Base-by-base conservation (phyloP, 2,113 vertebrate genomes). In the Sebastes fasciatus region DNA sequence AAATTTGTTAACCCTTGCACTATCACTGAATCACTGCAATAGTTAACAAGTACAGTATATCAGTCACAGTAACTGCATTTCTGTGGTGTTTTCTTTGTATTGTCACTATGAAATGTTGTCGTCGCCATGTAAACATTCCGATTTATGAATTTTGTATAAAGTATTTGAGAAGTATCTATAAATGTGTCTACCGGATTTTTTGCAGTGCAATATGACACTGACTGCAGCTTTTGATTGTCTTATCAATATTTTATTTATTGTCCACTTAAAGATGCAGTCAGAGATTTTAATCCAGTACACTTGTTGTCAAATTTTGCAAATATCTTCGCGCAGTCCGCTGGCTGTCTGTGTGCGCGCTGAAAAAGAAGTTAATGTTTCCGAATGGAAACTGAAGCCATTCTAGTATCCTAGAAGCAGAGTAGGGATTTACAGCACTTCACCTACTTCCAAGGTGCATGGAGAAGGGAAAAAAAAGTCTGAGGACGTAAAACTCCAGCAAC, bases 61-160 rank as follows among this genome's bases (percentile, higher is more conserved):
- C 66, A 66, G 85, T 86, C 83, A 77, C 73, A 77, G 85, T 87
- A 78, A 83, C 80, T 85, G 84, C 63, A 74, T 82, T 88, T 79
- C n/a, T 88, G 66, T 87, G 72, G 69, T 85, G 80, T 92, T 92
- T 89, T 94, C 89, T 92, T 91, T 93, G 75, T 89, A 88, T 84
- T 85, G 70, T 92, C 81, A 82, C 80, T 78, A 68, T 84, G 70
- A 89, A 79, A 88, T 77, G 73, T 86, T 86, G 61, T 93, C 93
- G 79, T 94, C 93, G 82, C 84, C 75, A 64, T 88, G 87, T 93
- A 64, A 88, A 82, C 87, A 88, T 88, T 90, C 81, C 77, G 34
- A 74, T 75, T 87, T 58, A 90, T 89, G 3, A 77, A 77, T 94
- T 95, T 95, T 94, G 82, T 86, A 94, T 95, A 94, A 94, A 95